Evolutionary conservation across 1,140 invertebrate species (phyloP).

Genomic region (Stegodyphus dumicola): DNA sequence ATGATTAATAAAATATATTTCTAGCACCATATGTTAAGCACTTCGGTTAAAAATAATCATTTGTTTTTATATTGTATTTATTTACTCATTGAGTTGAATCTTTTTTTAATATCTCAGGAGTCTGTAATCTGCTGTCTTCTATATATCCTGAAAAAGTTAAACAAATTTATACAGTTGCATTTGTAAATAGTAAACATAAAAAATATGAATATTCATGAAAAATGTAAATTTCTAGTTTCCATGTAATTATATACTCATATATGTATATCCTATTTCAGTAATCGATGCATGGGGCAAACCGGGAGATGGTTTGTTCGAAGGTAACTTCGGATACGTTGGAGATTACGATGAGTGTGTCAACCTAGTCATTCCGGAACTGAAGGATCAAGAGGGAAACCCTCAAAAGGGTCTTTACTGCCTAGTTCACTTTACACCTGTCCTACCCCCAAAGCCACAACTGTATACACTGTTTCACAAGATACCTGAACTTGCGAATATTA

Average conservation of each 20-base stretch:
- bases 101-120: no score
- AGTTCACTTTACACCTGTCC: slow-evolving; percentile 55
- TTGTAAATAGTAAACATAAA: no score
- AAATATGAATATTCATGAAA: no score
- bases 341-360: slow-evolving; percentile 62
- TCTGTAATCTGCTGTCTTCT: no score
- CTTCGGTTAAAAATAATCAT: no score
- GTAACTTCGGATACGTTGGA: slow-evolving; percentile 60
- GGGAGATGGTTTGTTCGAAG: slow-evolving; percentile 63
- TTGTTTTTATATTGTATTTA: no score
- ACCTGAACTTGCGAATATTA: slow-evolving; percentile 31
- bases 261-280: slow-evolving; percentile 53
- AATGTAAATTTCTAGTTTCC: no score
- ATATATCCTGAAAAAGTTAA: no score
- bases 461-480: slow-evolving; percentile 49
- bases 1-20: no score
- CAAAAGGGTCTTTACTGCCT: slow-evolving; percentile 62
- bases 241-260: background rate
- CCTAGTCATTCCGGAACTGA: slow-evolving; percentile 32
- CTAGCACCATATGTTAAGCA: no score
- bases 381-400: slow-evolving; percentile 24
- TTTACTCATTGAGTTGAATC: no score
- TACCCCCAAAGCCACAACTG: slow-evolving; percentile 59
- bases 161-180: no score
- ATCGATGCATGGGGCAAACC: slow-evolving; percentile 64